Percentiles rank a stretch among this genome's conserved stretches.
phyloP scores from a whole-genome alignment of 2,797 vertebrate genomes.

The Fringilla coelebs region DNA sequence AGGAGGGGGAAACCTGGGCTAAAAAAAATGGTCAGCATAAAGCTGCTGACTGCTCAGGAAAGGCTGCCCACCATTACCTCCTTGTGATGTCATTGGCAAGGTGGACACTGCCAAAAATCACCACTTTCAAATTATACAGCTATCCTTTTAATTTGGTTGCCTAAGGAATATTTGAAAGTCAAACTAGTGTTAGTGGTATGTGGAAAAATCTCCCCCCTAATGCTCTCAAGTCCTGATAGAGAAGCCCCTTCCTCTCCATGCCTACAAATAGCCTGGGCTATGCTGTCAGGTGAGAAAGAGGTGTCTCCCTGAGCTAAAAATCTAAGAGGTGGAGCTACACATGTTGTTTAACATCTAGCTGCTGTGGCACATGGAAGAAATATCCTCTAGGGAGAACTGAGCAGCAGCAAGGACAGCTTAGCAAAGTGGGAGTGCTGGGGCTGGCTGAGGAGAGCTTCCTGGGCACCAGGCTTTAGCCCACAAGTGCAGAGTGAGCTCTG shows the following conservation, averaged over 20 bases:
- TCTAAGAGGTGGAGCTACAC: not conserved
- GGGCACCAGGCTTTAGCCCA: not conserved
- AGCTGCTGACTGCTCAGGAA: not conserved
- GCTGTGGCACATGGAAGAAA: not conserved
- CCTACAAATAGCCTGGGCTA: not conserved
- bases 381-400: not conserved
- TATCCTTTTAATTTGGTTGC: not conserved
- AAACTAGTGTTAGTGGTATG: not conserved
- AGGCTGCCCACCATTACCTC: not conserved
- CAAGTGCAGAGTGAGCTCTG: not conserved
- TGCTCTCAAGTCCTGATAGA: not conserved
- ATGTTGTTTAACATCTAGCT: not conserved
- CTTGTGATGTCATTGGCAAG: not conserved
- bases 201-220: not conserved
- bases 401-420: not conserved
- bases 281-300: not conserved
- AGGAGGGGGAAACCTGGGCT: not conserved
- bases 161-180: not conserved
- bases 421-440: not conserved
- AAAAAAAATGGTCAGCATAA: not conserved
- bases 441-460: not conserved
- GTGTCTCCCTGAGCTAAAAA: not conserved
- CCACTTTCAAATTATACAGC: not conserved
- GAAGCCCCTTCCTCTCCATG: not conserved
- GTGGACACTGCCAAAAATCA: not conserved